A percentile compares a stretch with the other conserved stretches of the same genome.
Evolutionary conservation across 2,113 vertebrate genomes (phyloP).

Genomic region (Cercocebus atys): DNA sequence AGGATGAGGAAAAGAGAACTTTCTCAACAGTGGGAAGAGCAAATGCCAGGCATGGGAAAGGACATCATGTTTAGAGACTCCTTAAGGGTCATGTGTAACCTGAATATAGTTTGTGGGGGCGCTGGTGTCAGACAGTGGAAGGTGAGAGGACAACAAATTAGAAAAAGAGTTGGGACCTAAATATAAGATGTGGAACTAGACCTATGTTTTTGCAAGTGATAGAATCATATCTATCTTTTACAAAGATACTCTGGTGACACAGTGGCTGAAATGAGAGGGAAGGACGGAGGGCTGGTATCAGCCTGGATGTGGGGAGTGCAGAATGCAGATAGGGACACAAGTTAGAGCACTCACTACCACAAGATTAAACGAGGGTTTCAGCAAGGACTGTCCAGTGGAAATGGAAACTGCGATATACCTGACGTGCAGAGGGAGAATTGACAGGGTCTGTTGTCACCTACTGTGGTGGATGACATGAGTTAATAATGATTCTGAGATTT

Average conservation of each 20-base stretch:
- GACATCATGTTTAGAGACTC: neutral
- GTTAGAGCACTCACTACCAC: neutral
- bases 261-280: neutral
- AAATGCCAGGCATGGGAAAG: neutral
- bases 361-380: neutral
- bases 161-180: neutral
- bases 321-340: neutral
- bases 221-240: neutral
- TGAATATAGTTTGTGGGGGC: neutral
- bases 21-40: neutral
- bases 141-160: neutral
- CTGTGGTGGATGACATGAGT: accelerated
- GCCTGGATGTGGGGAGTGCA: neutral
- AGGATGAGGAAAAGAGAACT: neutral
- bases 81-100: neutral
- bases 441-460: neutral
- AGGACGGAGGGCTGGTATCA: neutral
- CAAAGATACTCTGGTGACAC: neutral
- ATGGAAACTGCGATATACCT: neutral
- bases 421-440: neutral
- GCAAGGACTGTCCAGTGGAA: neutral
- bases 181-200: neutral
- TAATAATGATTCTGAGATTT: neutral
- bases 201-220: neutral
- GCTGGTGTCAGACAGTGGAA: neutral